A percentile compares a stretch with the other conserved stretches of the same genome.
Conservation (phyloP, 2,888 invertebrate species). For the Cyrtodaria siliqua region DNA sequence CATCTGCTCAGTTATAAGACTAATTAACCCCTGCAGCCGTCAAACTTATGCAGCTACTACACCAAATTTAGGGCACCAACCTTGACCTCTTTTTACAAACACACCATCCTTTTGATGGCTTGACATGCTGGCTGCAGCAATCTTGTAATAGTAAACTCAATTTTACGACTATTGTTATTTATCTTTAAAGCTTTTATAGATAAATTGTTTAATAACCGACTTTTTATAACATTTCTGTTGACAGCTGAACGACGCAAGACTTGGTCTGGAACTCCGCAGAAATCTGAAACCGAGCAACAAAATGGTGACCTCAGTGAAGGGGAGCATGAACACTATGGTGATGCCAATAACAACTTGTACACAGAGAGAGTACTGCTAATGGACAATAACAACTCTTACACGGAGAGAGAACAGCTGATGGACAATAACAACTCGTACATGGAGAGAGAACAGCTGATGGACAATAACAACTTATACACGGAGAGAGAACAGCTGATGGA, state of each 20-base stretch:
- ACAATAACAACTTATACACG: background rate
- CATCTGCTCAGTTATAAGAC: no score
- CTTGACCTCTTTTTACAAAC: no score
- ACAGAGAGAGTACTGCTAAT: background rate
- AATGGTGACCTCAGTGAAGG: slow-evolving; percentile 30
- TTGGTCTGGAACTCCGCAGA: slow-evolving; percentile 76
- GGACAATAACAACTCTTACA: slow-evolving; percentile 10
- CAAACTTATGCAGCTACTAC: no score
- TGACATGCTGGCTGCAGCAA: no score
- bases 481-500: background rate
- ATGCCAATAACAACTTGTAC: slow-evolving; percentile 50
- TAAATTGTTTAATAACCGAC: no score
- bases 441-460: background rate
- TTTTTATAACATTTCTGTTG: slow-evolving; percentile 37
- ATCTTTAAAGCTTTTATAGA: no score
- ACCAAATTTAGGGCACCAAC: no score
- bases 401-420: background rate
- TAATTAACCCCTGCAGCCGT: no score
- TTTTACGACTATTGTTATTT: no score
- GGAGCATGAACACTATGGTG: slow-evolving; percentile 20
- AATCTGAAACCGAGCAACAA: slow-evolving; percentile 18
- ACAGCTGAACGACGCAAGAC: slow-evolving; percentile 80
- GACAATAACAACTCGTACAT: slow-evolving; percentile 43
- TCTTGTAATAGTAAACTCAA: no score
- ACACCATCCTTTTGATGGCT: no score